Conservation (phyloP, 2,888 invertebrate genomes). For the Chrysolina americana region DNA sequence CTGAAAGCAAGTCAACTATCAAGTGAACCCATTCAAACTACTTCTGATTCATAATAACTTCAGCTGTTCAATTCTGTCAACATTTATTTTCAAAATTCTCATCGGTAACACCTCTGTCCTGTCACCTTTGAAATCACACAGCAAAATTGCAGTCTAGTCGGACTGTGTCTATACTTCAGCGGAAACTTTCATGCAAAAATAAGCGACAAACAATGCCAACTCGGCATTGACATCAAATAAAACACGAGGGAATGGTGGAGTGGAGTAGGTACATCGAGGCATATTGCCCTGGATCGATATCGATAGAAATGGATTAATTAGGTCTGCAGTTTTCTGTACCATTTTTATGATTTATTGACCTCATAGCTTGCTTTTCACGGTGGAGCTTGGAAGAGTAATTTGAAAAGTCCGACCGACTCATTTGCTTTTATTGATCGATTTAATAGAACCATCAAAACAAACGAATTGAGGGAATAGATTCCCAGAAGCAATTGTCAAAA, state of each 20-base stretch:
- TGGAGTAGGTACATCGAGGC: conserved; percentile 26
- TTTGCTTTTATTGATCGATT: too few species aligned
- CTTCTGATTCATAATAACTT: background rate
- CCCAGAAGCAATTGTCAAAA: too few species aligned
- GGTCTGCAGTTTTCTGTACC: conserved; percentile 1
- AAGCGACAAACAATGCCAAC: conserved; percentile 42
- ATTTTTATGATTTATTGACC: background rate
- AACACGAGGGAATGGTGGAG: conserved; percentile 32
- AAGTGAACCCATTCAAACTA: background rate
- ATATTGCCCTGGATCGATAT: conserved; percentile 35
- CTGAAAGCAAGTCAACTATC: too few species aligned
- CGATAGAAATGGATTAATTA: conserved; percentile 34
- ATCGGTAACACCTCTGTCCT: conserved; percentile 5
- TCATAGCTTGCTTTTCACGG: background rate
- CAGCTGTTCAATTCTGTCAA: too few species aligned
- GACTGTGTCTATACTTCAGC: conserved; percentile 41
- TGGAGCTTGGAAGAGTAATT: background rate
- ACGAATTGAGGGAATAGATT: too few species aligned
- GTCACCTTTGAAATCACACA: conserved; percentile 37
- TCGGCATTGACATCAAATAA: conserved; percentile 43
- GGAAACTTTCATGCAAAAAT: conserved; percentile 47
- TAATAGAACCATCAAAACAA: too few species aligned
- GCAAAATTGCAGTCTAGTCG: conserved; percentile 57
- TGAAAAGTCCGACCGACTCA: background rate
- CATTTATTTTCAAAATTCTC: background rate